These are phyloP conservation scores for Crax fasciolata DNA, from an alignment of 2,797 vertebrate species.

Conservation along the genomic window DNA sequence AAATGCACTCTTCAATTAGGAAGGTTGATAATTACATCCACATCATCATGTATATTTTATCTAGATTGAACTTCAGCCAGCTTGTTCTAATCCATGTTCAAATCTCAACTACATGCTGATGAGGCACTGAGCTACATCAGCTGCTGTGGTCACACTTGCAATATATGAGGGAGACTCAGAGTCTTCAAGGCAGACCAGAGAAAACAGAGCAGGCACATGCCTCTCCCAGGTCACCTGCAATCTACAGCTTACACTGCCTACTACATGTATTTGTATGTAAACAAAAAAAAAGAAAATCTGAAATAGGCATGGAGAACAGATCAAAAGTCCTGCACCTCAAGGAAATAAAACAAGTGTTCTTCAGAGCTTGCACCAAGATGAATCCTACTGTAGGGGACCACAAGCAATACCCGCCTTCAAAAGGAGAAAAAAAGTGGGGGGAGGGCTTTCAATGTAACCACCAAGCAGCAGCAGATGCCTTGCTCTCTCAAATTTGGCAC, in stretches of 20 bases:
- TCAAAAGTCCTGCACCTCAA: not conserved
- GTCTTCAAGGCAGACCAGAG: not conserved
- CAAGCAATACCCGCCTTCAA: not conserved
- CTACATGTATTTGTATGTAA: rapidly evolving
- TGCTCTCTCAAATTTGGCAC: not conserved
- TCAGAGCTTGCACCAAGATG: not conserved
- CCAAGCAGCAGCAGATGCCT: not conserved
- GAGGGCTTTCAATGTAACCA: not conserved
- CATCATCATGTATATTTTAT: slow-evolving; percentile 67
- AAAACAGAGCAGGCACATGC: not conserved
- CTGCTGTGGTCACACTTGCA: slow-evolving; percentile 12
- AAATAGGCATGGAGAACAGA: not conserved
- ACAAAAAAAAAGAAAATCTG: not conserved
- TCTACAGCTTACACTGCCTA: not conserved
- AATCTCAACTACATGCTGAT: slow-evolving; percentile 54
- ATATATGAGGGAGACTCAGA: not conserved
- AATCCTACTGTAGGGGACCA: not conserved
- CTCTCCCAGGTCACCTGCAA: not conserved
- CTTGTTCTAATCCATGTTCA: slow-evolving; percentile 47
- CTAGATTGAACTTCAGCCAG: slow-evolving; percentile 61
- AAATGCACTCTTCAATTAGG: slow-evolving; percentile 45
- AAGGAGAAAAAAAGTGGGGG: not conserved
- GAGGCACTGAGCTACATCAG: slow-evolving; percentile 9
- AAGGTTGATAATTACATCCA: slow-evolving; percentile 62
- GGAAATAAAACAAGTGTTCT: not conserved